These are phyloP conservation scores for Zosterops hypoxanthus DNA, from an alignment of 2,113 vertebrate species.

Conservation along the genomic window DNA sequence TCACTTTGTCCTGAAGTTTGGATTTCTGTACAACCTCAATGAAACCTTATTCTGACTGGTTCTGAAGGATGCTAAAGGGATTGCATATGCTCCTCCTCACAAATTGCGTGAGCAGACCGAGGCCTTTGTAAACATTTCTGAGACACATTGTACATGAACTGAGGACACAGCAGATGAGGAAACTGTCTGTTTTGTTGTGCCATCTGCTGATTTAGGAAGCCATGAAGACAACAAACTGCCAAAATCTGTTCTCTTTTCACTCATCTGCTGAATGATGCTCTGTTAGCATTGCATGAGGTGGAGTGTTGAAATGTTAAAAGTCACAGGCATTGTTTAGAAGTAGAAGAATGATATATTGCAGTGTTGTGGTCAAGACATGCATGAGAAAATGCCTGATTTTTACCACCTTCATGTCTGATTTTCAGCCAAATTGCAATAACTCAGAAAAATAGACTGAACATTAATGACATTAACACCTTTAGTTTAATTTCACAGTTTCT, in stretches of 20 bases:
- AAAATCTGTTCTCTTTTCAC: constrained; percentile 55
- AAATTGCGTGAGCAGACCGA: background rate
- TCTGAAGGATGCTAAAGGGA: background rate
- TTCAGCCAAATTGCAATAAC: background rate
- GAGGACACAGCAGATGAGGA: constrained; percentile 37
- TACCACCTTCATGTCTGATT: constrained; percentile 12
- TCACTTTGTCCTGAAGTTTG: background rate
- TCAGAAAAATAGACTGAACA: background rate
- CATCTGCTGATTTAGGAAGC: constrained; percentile 61
- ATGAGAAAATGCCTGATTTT: background rate
- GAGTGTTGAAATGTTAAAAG: constrained; percentile 29
- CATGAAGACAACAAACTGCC: constrained; percentile 43
- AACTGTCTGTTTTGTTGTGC: constrained; percentile 59
- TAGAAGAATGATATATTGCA: constrained; percentile 7
- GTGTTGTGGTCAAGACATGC: background rate
- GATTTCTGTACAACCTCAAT: background rate
- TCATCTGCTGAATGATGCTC: background rate
- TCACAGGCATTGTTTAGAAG: background rate
- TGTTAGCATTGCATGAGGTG: constrained; percentile 5
- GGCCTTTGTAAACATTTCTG: constrained; percentile 36
- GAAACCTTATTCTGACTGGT: background rate
- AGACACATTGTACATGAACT: constrained; percentile 13
- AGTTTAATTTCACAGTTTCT: background rate
- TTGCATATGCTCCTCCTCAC: background rate
- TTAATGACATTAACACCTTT: background rate